Conservation (phyloP, 2,888 invertebrate species). For the Ennomos quercinarius region DNA sequence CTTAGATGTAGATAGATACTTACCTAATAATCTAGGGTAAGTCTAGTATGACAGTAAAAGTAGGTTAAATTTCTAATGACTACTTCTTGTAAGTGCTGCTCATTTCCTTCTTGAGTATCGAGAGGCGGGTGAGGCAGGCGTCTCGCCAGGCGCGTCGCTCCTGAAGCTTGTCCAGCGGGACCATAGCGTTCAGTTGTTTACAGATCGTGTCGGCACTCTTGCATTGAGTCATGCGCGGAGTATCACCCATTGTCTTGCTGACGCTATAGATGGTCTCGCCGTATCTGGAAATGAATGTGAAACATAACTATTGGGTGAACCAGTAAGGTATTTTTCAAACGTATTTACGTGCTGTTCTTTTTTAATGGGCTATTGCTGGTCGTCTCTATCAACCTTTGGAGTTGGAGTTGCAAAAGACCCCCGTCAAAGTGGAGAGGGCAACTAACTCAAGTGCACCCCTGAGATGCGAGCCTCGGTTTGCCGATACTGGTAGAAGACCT, state of each 20-base stretch:
- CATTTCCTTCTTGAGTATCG: constrained; percentile 91
- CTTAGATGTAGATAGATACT: no score
- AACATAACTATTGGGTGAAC: neutral
- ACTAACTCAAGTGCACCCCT: no score
- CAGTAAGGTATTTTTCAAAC: no score
- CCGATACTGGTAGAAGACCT: no score
- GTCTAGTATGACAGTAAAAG: constrained; percentile 9
- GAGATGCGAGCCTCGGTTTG: no score
- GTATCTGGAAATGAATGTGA: constrained; percentile 63
- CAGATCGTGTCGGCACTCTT: constrained; percentile 88
- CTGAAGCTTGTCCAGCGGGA: constrained; percentile 90
- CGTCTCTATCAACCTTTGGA: no score
- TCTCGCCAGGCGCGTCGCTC: constrained; percentile 94
- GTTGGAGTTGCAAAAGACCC: no score
- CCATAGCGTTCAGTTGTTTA: constrained; percentile 89
- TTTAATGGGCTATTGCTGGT: no score
- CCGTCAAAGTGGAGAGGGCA: no score
- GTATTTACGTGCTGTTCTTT: no score
- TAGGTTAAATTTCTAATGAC: constrained; percentile 1
- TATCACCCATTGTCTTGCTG: constrained; percentile 90
- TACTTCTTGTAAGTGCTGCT: constrained; percentile 67
- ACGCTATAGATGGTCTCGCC: constrained; percentile 86
- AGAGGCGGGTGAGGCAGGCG: constrained; percentile 91
- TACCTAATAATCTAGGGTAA: constrained; percentile 9
- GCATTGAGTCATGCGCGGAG: constrained; percentile 88